These are phyloP conservation scores for Turnix velox DNA, from an alignment of 2,113 vertebrate species.

Conservation along the genomic window DNA sequence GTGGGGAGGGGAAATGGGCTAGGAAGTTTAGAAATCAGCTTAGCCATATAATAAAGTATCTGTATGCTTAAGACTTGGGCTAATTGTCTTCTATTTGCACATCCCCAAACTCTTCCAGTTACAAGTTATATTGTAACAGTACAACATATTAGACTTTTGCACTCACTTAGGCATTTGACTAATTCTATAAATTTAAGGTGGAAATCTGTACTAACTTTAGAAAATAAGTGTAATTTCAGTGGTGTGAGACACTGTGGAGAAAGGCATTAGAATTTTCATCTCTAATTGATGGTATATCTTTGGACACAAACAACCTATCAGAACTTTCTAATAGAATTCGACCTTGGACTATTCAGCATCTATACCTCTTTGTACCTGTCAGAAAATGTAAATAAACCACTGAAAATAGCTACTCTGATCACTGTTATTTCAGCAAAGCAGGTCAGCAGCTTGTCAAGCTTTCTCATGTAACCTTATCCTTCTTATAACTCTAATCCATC, in stretches of 20 bases:
- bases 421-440: constrained; percentile 33
- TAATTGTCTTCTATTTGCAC: too few relatives aligned
- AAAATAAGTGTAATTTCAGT: neutral
- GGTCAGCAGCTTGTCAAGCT: constrained; percentile 26
- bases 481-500: neutral
- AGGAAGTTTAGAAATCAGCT: too few relatives aligned
- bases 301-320: neutral
- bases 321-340: neutral
- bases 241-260: neutral
- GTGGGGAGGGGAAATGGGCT: too few relatives aligned
- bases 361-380: neutral
- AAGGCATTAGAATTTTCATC: neutral
- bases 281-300: neutral
- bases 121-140: neutral
- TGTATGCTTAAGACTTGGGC: too few relatives aligned
- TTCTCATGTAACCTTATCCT: neutral
- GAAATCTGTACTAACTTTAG: neutral
- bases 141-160: neutral
- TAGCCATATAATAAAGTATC: too few relatives aligned
- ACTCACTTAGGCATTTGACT: neutral
- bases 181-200: neutral
- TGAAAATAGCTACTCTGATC: constrained; percentile 36
- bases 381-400: constrained; percentile 35
- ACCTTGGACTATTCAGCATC: neutral
- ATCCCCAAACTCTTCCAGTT: too few relatives aligned